Base-by-base conservation (phyloP, 2,888 invertebrate species). In the Frankliniella fusca region DNA sequence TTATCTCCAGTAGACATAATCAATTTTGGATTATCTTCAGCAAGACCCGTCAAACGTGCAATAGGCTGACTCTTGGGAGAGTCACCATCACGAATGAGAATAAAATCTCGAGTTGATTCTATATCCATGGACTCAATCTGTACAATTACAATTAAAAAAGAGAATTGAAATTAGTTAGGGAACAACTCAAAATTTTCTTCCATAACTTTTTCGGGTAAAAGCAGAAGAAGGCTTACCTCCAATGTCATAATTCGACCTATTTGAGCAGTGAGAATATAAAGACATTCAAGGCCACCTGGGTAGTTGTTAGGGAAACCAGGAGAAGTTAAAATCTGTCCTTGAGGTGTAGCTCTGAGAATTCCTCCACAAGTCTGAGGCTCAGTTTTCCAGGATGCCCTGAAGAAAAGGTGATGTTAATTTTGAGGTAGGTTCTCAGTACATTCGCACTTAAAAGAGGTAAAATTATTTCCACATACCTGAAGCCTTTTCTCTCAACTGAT, bases 231-330 rank as follows among this genome's bases (percentile, higher is more conserved):
- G 84, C 85, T 84, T 87, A 92, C 92, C 89, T 97, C 97, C 81
- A 99, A 89, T 3, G 98, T 97, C 84, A 99, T 94, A 84, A 98
- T 95, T 87, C 96, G 92, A 80, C 97, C 97, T 50, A 94, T 92
- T 87, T 97, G 95, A 3, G 98, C 95, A 87, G 94, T 94, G 84
- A 99, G 93, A 81, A 95, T 93, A 88, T 98, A 98, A 82, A 97
- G 91, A 85, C 98, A 98, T 90, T 98, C 98, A 84, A 97, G 90
- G n/a, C 98, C 98, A 82, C 97, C 97, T 0, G 98, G 97, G 89
- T 97, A 97, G 85, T 94, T 93, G 85, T 94, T 94, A 0, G 98
- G 98, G 89, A 96, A 97, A 83, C 96, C 96, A 82, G 98, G 97
- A 80, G 97, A 97, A 23, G 93, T 94, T 81, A 98, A 90, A 5